Evolutionary conservation across 1,140 invertebrate species (phyloP), one percentile per base, ranked within the genome.

Genomic region (Triops longicaudatus): DNA sequence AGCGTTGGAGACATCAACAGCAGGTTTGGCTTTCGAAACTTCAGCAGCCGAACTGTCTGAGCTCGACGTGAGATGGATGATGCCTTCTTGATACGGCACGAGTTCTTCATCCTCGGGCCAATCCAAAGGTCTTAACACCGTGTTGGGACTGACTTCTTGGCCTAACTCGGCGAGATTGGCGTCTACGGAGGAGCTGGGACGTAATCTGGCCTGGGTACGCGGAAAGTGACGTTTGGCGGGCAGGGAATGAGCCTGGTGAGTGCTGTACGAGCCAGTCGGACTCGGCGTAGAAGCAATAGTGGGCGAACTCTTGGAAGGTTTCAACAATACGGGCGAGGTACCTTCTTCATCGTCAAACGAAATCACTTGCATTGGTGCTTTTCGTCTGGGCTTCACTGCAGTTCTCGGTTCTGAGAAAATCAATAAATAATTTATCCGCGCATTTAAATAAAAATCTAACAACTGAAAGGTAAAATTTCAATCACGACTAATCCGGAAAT

Each of bases 61-160:
- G 22, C 41, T 73, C 7, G 28, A 71, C 72, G 28, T 78, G 1
- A 41, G 75, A 26, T 72, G 78, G 63, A 76, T 79, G 78, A 74
- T 80, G 43, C 12, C 41, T 72, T 76, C 26, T 27, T 42, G 77
- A 26, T 50, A 43, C 26, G 22, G 78, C 22, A 26, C 26, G n/a
- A 42, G 31, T 43, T 71, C 72, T 73, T 43, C 73, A 79, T 28
- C 76, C 77, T 42, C 63, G 37, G 26, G 79, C 75, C 79, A 77
- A 79, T 11, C 74, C 50, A 80, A 80, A 74, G 81, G 80, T 76
- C 79, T 81, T 72, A 83, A 83, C 28, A 81, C 22, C 6, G 50
- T 63, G 17, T 22, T 63, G 22, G 17, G 22, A 63, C 50, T 63
- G 14, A 6, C 10, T 22, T 63, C n/a, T 63, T 63, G 50, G 22